Evolutionary conservation across 2,888 invertebrate genomes (phyloP).

Genomic region (Scotopteryx bipunctaria): DNA sequence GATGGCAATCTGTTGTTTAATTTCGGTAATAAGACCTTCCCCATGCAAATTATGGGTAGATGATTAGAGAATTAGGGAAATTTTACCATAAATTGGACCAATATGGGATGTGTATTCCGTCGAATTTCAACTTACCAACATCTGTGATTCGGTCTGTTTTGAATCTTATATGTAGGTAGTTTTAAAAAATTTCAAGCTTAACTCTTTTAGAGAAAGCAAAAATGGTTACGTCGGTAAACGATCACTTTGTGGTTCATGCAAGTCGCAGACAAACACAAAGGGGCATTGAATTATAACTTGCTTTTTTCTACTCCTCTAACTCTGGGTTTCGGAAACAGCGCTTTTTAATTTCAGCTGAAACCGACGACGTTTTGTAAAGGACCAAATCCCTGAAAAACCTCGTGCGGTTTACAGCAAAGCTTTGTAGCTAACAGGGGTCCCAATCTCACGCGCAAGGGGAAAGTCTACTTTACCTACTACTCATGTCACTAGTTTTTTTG

Average conservation of each 20-base stretch:
- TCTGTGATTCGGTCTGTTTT: not conserved
- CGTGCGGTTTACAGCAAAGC: slow-evolving; percentile 63
- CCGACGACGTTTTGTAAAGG: slow-evolving; percentile 52
- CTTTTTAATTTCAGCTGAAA: slow-evolving; percentile 42
- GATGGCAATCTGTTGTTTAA: slow-evolving; percentile 36
- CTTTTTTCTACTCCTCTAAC: slow-evolving; percentile 28
- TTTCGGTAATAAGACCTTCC: not conserved
- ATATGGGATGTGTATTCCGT: too few relatives aligned
- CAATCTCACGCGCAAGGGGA: too few relatives aligned
- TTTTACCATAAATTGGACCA: slow-evolving; percentile 42
- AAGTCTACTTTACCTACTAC: too few relatives aligned
- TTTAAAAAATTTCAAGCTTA: not conserved
- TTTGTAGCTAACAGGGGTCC: slow-evolving; percentile 52
- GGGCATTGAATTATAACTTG: slow-evolving; percentile 20
- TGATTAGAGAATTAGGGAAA: slow-evolving; percentile 65
- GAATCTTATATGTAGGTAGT: not conserved
- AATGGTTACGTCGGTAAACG: slow-evolving; percentile 6
- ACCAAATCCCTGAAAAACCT: slow-evolving; percentile 65
- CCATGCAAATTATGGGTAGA: slow-evolving; percentile 60
- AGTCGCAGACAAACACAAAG: slow-evolving; percentile 17
- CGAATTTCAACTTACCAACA: too few relatives aligned
- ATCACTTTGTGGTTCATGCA: slow-evolving; percentile 9
- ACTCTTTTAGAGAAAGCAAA: not conserved
- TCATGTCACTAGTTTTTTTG: too few relatives aligned
- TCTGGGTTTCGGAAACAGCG: slow-evolving; percentile 28